A percentile compares a stretch with the other conserved stretches of the same genome.
These are phyloP conservation scores for Mechanitis mazaeus DNA, from an alignment of 2,888 invertebrate genomes.

Conservation along the genomic window DNA sequence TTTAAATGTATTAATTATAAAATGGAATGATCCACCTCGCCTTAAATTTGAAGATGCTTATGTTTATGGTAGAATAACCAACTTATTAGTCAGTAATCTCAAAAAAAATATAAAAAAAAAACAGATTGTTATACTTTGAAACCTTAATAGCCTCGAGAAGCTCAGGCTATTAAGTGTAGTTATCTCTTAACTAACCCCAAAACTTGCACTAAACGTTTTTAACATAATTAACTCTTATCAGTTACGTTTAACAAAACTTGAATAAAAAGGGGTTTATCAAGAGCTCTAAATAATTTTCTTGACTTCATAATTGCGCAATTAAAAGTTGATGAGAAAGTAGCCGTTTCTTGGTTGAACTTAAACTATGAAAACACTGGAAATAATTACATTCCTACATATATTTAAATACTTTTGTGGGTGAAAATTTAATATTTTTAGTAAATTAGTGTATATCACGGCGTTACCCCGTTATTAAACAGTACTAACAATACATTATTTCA, in stretches of 20 bases:
- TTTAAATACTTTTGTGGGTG: neutral
- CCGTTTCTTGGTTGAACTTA: neutral
- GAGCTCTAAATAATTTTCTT: conserved; percentile 2
- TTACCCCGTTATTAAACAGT: too few relatives aligned
- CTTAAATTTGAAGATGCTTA: too few relatives aligned
- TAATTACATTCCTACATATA: neutral
- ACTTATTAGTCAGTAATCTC: too few relatives aligned
- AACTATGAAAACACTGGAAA: neutral
- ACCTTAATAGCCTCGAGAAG: too few relatives aligned
- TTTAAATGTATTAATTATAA: too few relatives aligned
- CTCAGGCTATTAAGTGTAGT: neutral
- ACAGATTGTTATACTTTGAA: too few relatives aligned
- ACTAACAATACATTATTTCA: too few relatives aligned
- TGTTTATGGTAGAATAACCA: too few relatives aligned
- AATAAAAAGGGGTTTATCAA: conserved; percentile 1
- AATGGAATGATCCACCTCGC: too few relatives aligned
- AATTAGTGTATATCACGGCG: neutral
- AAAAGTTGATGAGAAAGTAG: neutral
- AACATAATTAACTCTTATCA: neutral
- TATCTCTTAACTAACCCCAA: neutral
- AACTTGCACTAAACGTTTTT: neutral
- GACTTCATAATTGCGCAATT: conserved; percentile 2
- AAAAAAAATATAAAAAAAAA: too few relatives aligned
- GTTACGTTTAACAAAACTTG: neutral
- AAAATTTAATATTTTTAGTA: neutral